A percentile compares a stretch with the other conserved stretches of the same genome.
Conservation (phyloP, 2,888 invertebrate genomes). For the Spodoptera littoralis region DNA sequence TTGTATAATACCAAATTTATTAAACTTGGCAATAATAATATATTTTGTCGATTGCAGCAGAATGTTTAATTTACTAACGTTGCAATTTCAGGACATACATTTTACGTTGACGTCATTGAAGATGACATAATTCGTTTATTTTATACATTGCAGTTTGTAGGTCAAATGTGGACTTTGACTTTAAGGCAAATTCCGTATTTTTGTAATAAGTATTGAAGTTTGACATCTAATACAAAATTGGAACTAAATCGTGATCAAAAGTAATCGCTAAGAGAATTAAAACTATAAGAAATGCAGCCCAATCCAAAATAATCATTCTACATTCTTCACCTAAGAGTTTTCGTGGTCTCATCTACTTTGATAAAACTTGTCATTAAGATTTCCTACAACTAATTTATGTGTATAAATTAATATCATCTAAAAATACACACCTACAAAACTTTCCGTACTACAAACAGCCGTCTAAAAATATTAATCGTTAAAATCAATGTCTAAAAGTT, state of each 20-base stretch:
- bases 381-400: constrained; percentile 50
- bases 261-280: constrained; percentile 14
- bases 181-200: too few relatives aligned
- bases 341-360: constrained; percentile 16
- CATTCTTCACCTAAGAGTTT: constrained; percentile 15
- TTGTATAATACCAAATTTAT: constrained; percentile 2
- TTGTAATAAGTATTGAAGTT: constrained; percentile 19
- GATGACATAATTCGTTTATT: too few relatives aligned
- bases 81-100: not conserved
- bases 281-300: constrained; percentile 23
- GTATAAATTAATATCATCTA: constrained; percentile 66
- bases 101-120: too few relatives aligned
- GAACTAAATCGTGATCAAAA: constrained; percentile 6
- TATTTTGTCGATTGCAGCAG: constrained; percentile 1
- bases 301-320: constrained; percentile 21
- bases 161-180: too few relatives aligned
- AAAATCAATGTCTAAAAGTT: constrained; percentile 64
- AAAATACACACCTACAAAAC: constrained; percentile 71
- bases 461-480: constrained; percentile 80
- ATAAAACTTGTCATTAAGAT: constrained; percentile 25
- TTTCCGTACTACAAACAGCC: constrained; percentile 77
- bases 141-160: too few relatives aligned
- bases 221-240: not conserved
- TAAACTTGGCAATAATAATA: constrained; percentile 18
- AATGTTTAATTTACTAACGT: not conserved